Conservation (phyloP, 2,888 invertebrate genomes). For the Drosophila paracracens region DNA sequence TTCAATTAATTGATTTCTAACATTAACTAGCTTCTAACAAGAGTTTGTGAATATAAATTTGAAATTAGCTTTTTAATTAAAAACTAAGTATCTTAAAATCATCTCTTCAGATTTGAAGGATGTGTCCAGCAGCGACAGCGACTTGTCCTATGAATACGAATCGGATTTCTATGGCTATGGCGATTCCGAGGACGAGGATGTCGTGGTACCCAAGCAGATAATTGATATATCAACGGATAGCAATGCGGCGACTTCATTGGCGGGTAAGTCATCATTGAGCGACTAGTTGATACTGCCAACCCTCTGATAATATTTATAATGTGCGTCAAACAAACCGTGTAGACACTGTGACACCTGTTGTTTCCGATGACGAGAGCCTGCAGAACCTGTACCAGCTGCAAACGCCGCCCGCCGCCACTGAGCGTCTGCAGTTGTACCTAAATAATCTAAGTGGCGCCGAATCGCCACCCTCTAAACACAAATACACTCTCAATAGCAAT, state of each 20-base stretch:
- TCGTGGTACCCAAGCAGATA: constrained; percentile 34
- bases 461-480: constrained; percentile 54
- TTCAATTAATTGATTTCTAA: background rate
- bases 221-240: constrained; percentile 72
- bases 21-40: background rate
- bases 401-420: constrained; percentile 21
- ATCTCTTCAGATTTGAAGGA: constrained; percentile 42
- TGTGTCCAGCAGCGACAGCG: constrained; percentile 38
- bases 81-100: background rate
- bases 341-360: constrained; percentile 77
- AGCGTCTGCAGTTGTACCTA: constrained; percentile 60
- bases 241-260: constrained; percentile 50
- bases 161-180: constrained; percentile 59
- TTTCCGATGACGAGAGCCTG: constrained; percentile 67
- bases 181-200: constrained; percentile 51
- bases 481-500: constrained; percentile 25
- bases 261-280: constrained; percentile 64
- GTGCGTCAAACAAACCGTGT: constrained; percentile 73
- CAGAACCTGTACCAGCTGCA: constrained; percentile 25
- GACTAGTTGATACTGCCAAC: constrained; percentile 76
- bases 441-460: constrained; percentile 61
- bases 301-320: constrained; percentile 76
- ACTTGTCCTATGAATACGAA: constrained; percentile 55
- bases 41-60: background rate
- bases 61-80: background rate